Conservation (phyloP, 2,113 vertebrate species). For the Seriola quinqueradiata region DNA sequence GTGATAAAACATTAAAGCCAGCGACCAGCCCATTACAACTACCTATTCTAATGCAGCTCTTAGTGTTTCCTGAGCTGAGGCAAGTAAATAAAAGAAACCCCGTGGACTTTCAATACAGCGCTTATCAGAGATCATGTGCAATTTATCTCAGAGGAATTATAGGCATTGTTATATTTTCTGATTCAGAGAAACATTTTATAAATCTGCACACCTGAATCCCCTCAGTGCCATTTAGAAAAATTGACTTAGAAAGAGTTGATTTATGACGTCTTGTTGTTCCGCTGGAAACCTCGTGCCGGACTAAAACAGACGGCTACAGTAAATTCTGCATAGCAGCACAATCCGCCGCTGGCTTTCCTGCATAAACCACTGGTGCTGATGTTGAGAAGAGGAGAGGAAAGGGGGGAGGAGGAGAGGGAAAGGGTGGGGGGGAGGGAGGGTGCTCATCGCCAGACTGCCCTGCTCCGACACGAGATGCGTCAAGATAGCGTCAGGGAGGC, state of each 20-base stretch:
- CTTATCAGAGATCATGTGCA: background rate
- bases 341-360: constrained; percentile 60
- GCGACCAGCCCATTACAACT: background rate
- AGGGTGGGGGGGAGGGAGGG: constrained; percentile 11
- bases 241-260: constrained; percentile 10
- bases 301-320: constrained; percentile 14
- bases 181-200: constrained; percentile 1
- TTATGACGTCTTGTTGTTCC: background rate
- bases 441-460: constrained; percentile 43
- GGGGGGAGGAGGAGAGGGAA: constrained; percentile 17
- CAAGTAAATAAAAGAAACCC: background rate
- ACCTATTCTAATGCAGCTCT: background rate
- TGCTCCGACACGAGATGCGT: constrained; percentile 30
- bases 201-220: constrained; percentile 1
- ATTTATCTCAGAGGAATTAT: background rate
- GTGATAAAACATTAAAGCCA: constrained; percentile 14
- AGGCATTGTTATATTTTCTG: background rate
- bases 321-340: constrained; percentile 77
- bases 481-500: constrained; percentile 24
- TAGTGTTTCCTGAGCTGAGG: background rate
- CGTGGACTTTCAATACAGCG: background rate
- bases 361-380: constrained; percentile 78
- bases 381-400: constrained; percentile 55
- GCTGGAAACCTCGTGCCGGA: background rate
- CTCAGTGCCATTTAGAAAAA: constrained; percentile 19